These are phyloP conservation scores for Argopecten irradians DNA, from an alignment of 1,140 invertebrate species.

Conservation along the genomic window DNA sequence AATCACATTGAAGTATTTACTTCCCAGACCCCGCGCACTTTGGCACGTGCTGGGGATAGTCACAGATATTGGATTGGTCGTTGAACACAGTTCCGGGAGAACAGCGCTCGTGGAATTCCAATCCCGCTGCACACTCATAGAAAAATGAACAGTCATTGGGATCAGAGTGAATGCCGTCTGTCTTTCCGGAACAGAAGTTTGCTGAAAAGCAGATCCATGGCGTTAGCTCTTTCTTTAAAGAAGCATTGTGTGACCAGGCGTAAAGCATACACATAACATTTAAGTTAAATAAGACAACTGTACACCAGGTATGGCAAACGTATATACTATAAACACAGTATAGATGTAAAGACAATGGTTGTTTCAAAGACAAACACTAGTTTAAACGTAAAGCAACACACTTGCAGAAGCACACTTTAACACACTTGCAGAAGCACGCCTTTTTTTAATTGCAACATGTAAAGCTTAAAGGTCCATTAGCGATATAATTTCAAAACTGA, in stretches of 20 bases:
- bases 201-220: not conserved
- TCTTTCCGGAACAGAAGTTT: slow-evolving; percentile 46
- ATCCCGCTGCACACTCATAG: slow-evolving; percentile 50
- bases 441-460: no score
- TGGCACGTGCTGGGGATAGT: slow-evolving; percentile 51
- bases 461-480: no score
- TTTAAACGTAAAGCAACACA: no score
- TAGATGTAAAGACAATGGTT: no score
- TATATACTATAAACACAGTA: no score
- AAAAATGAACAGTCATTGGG: slow-evolving; percentile 51
- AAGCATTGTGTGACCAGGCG: not conserved
- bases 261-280: not conserved
- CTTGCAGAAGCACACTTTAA: no score
- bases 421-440: no score
- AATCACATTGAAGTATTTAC: not conserved
- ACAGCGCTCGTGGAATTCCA: slow-evolving; percentile 44
- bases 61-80: slow-evolving; percentile 47
- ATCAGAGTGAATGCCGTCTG: slow-evolving; percentile 49
- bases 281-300: no score
- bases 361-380: no score
- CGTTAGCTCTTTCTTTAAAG: not conserved
- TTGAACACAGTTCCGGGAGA: slow-evolving; percentile 46
- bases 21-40: slow-evolving; percentile 39
- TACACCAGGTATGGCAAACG: no score
- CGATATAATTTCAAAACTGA: no score